Conservation (phyloP, 2,113 vertebrate genomes). For the Perccottus glenii region DNA sequence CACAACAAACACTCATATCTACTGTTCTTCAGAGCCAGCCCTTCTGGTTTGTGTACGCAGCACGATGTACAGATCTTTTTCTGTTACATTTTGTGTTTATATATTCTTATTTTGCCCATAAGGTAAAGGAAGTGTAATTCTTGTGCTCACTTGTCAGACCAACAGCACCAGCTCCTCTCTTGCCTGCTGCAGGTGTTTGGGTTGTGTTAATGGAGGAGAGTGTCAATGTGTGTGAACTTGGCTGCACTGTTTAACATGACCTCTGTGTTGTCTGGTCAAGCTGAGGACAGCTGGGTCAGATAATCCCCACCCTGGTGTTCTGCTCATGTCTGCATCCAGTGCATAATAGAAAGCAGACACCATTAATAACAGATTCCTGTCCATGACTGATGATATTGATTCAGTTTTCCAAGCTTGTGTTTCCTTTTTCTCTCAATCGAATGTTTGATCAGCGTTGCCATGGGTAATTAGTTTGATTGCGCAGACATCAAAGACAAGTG, state of each 20-base stretch:
- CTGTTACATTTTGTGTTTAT: slow-evolving; percentile 5
- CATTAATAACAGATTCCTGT: slow-evolving; percentile 78
- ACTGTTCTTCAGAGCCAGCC: slow-evolving; percentile 49
- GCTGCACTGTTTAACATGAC: neutral
- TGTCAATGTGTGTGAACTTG: slow-evolving; percentile 15
- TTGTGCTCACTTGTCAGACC: too few relatives aligned
- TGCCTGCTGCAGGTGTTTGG: slow-evolving; percentile 18
- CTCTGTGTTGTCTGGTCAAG: slow-evolving; percentile 46
- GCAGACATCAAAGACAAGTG: slow-evolving; percentile 76
- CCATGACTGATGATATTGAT: slow-evolving; percentile 84
- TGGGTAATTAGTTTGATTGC: slow-evolving; percentile 82
- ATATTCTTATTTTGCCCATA: too few relatives aligned
- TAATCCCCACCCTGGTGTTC: slow-evolving; percentile 50
- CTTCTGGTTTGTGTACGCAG: slow-evolving; percentile 57
- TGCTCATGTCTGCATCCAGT: slow-evolving; percentile 54
- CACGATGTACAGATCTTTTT: neutral
- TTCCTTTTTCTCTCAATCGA: slow-evolving; percentile 66
- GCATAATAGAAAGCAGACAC: slow-evolving; percentile 79
- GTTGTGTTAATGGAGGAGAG: neutral
- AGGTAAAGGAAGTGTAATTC: neutral
- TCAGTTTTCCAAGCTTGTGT: slow-evolving; percentile 78
- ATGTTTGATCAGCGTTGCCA: slow-evolving; percentile 81
- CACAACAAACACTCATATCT: slow-evolving; percentile 53
- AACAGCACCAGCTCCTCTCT: neutral
- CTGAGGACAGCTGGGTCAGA: slow-evolving; percentile 61